Evolutionary conservation across 2,888 invertebrate genomes (phyloP), one percentile per base, ranked within the genome.

Genomic region (Sinopyrophorus schimmeli): DNA sequence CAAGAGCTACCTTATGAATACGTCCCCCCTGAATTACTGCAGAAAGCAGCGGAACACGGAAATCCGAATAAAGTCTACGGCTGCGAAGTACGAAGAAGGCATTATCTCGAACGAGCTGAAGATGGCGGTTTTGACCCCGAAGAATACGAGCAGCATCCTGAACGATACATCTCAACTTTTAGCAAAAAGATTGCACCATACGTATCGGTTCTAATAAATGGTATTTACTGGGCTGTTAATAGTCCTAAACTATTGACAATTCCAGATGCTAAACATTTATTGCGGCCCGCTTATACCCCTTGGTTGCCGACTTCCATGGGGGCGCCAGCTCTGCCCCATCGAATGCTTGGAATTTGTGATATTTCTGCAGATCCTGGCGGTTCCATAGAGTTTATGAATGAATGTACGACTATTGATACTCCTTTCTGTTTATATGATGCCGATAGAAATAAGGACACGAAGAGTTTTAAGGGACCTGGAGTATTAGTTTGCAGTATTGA

Each of bases 361-460:
- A 98, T 99, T 65, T 96, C 95, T 0, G 99, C 99, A 0, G 99
- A 99, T 75, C 99, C 99, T 0, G 97, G 98, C 1, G 95, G 96
- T 46, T 62, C 61, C 7, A 61, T 61, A 46, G 98, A 99, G 69
- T 99, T 99, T 70, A 98, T 99, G 98, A 94, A 95, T 65, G 98
- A 98, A 69, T 99, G 98, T 70, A 99, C 99, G 0, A 99, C 98
- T 1, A 99, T 99, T 49, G 99, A 99, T 69, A 96, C 93, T 2
- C 99, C 99, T 0, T 99, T 99, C 76, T 96, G 95, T 69, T 80
- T 99, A n/a, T 99, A 99, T 69, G 98, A 99, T 69, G 98, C 99
- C 3, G 96, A 99, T 71, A 84, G 95, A 51, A 97, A 99, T 71
- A 95, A 94, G 73, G 95, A 95, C 63, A 92, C 91, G 0, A 96